These are phyloP conservation scores for Glyptemys insculpta DNA, from an alignment of 2,797 vertebrate species.

Conservation along the genomic window DNA sequence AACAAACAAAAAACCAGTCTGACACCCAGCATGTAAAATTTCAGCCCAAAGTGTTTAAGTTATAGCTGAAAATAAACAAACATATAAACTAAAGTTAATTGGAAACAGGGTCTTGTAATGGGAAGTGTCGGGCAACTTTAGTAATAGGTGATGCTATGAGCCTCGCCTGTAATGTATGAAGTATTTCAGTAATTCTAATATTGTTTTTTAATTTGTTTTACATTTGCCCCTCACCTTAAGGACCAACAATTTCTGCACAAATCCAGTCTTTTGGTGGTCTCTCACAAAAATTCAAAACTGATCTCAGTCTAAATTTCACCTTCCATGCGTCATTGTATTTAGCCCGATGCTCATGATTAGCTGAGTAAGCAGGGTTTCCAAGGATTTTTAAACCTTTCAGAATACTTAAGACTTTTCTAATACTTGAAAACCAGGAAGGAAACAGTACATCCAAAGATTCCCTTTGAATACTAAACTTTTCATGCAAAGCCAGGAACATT, in stretches of 20 bases:
- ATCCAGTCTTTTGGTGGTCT: not conserved
- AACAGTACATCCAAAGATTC: not conserved
- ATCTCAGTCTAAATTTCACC: not conserved
- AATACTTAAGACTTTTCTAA: not conserved
- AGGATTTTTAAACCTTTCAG: not conserved
- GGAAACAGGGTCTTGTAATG: not conserved
- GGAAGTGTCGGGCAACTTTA: not conserved
- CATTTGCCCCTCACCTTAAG: not conserved
- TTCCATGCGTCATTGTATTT: not conserved
- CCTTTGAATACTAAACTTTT: slow-evolving; percentile 4
- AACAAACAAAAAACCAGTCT: not conserved
- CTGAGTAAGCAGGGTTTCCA: not conserved
- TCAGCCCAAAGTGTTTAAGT: not conserved
- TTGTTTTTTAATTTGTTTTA: not conserved
- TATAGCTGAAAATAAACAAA: too few species aligned
- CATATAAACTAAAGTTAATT: not conserved
- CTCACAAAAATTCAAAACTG: not conserved
- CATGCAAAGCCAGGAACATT: not conserved
- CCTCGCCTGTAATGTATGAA: not conserved
- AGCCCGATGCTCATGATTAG: not conserved
- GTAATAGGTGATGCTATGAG: not conserved
- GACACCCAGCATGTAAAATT: not conserved
- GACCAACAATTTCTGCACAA: not conserved
- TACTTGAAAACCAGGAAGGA: slow-evolving; percentile 6
- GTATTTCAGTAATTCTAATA: not conserved